Evolutionary conservation across 1,140 invertebrate species (phyloP).

Genomic region (Brachionus rubens): DNA sequence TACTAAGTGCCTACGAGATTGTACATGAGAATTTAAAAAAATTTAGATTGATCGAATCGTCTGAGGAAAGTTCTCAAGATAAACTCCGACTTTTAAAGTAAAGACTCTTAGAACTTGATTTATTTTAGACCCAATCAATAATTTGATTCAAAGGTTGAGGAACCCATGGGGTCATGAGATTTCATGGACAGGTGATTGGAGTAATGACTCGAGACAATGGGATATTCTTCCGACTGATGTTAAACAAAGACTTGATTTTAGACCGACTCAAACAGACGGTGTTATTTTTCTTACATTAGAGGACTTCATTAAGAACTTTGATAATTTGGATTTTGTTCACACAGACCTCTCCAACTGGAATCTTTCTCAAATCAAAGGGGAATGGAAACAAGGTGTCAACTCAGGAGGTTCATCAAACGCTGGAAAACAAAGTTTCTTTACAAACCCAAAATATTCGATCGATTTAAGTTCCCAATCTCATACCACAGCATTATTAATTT

Average conservation of each 20-base stretch:
- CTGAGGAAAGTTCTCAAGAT: neutral
- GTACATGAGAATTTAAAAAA: neutral
- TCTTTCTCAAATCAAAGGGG: constrained; percentile 4
- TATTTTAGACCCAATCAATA: constrained; percentile 1
- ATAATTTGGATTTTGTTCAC: constrained; percentile 41
- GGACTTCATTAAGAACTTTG: constrained; percentile 50
- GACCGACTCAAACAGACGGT: constrained; percentile 54
- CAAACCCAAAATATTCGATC: constrained; percentile 39
- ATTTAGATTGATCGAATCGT: neutral
- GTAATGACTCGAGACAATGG: constrained; percentile 52
- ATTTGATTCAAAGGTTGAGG: constrained; percentile 58
- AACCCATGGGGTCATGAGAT: constrained; percentile 65
- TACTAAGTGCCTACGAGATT: constrained; percentile 70
- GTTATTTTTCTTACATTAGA: constrained; percentile 64
- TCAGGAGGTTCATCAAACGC: constrained; percentile 8
- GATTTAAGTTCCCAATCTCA: neutral
- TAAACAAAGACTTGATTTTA: constrained; percentile 39
- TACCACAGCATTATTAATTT: neutral
- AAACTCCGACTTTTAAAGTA: constrained; percentile 25
- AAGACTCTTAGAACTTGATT: neutral
- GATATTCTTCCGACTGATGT: constrained; percentile 52
- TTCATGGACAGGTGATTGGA: constrained; percentile 65
- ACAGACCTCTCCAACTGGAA: neutral
- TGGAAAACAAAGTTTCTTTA: constrained; percentile 36
- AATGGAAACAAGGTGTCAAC: constrained; percentile 21